Percentiles rank a stretch among this genome's conserved stretches.
Evolutionary conservation across 2,888 invertebrate species (phyloP).

Genomic region (Pyrocoelia pectoralis): DNA sequence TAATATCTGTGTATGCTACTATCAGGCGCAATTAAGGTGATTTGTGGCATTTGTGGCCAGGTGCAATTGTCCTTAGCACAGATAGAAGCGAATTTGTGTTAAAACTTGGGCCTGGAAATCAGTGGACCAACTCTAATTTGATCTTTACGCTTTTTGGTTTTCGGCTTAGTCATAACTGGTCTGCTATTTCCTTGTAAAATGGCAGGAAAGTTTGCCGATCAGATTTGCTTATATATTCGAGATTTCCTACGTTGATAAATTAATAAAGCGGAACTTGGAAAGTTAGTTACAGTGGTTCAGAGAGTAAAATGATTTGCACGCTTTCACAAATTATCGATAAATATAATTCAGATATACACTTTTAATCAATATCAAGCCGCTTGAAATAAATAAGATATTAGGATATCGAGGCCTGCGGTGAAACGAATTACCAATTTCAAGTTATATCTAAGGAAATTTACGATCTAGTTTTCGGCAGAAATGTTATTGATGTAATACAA

Average conservation of each 20-base stretch:
- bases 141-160: background rate
- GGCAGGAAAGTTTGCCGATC: constrained; percentile 44
- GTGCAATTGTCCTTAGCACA: constrained; percentile 51
- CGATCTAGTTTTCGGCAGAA: too few relatives aligned
- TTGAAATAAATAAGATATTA: too few relatives aligned
- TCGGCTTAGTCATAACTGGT: constrained; percentile 20
- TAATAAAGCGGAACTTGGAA: constrained; percentile 37
- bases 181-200: constrained; percentile 38
- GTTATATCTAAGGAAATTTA: too few relatives aligned
- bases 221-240: constrained; percentile 42
- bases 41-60: constrained; percentile 51
- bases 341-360: background rate
- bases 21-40: constrained; percentile 53
- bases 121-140: constrained; percentile 35
- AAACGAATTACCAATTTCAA: too few relatives aligned
- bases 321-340: too few relatives aligned
- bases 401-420: background rate
- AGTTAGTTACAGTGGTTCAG: constrained; percentile 29
- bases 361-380: background rate
- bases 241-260: constrained; percentile 44
- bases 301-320: constrained; percentile 10
- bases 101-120: constrained; percentile 41
- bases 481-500: too few relatives aligned
- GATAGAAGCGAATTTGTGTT: constrained; percentile 41
- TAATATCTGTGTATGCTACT: constrained; percentile 44